These are phyloP conservation scores for Asteroscopus sphinx DNA, from an alignment of 2,888 invertebrate species.

Conservation along the genomic window DNA sequence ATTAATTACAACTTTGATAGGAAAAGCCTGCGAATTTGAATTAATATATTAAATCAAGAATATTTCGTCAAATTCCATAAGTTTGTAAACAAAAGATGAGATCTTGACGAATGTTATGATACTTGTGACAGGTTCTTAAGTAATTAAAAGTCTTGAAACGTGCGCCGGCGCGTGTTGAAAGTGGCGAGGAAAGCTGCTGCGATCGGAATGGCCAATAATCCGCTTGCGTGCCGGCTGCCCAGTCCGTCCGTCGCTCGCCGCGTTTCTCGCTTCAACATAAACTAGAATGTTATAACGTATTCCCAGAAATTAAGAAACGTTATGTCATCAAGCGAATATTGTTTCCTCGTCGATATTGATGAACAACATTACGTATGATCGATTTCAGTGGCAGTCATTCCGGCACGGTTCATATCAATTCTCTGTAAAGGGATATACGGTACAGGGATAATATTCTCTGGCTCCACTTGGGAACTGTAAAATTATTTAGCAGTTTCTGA, in stretches of 20 bases:
- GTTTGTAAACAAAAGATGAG: conserved; percentile 50
- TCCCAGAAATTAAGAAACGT: conserved; percentile 38
- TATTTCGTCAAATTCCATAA: conserved; percentile 8
- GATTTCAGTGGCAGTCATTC: not conserved
- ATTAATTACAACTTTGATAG: no score
- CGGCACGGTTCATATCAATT: not conserved
- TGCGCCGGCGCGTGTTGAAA: conserved; percentile 78
- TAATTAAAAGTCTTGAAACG: conserved; percentile 83
- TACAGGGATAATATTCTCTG: no score
- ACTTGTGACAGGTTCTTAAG: conserved; percentile 67
- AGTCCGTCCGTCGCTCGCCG: conserved; percentile 48
- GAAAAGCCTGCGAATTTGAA: not conserved
- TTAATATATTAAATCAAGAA: not conserved
- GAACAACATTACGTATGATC: not conserved
- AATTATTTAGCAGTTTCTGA: not conserved
- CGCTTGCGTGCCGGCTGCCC: conserved; percentile 72
- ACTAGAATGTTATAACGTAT: conserved; percentile 35
- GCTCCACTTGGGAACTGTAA: not conserved
- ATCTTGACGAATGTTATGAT: conserved; percentile 47
- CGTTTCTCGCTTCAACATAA: conserved; percentile 55
- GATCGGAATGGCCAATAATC: conserved; percentile 80
- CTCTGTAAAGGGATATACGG: conserved; percentile 5
- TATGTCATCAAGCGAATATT: conserved; percentile 23
- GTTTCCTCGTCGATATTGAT: conserved; percentile 8
- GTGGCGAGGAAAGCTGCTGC: conserved; percentile 85